Evolutionary conservation across 2,797 vertebrate genomes (phyloP).

Genomic region (Limosa lapponica): DNA sequence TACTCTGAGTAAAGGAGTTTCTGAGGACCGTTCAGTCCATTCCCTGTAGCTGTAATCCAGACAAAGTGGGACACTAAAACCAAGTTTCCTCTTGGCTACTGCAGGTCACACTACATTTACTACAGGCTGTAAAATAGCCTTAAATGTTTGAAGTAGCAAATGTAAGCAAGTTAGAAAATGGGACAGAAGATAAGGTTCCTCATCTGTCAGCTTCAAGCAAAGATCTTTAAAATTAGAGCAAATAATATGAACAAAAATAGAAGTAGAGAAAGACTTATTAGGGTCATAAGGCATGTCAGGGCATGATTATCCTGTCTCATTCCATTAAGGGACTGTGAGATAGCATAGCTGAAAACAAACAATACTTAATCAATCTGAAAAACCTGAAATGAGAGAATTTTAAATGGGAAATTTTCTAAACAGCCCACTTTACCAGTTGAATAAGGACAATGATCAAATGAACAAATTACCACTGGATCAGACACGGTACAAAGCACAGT

Average conservation of each 20-base stretch:
- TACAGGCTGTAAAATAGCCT: background rate
- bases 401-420: background rate
- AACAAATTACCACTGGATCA: background rate
- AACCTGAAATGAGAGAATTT: background rate
- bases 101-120: background rate
- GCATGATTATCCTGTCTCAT: background rate
- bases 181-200: background rate
- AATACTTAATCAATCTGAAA: background rate
- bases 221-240: background rate
- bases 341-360: background rate
- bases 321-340: background rate
- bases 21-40: background rate
- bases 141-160: background rate
- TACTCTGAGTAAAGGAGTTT: background rate
- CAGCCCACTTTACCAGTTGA: background rate
- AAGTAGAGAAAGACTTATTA: background rate
- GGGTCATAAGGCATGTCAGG: background rate
- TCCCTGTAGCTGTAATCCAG: background rate
- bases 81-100: background rate
- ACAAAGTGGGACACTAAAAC: background rate
- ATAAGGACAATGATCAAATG: background rate
- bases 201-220: background rate
- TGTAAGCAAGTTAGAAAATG: background rate
- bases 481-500: fast-evolving
- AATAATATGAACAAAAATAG: background rate